Percentiles rank a stretch among this genome's conserved stretches.
Conservation (phyloP, 2,888 invertebrate genomes). For the Baronia brevicornis region DNA sequence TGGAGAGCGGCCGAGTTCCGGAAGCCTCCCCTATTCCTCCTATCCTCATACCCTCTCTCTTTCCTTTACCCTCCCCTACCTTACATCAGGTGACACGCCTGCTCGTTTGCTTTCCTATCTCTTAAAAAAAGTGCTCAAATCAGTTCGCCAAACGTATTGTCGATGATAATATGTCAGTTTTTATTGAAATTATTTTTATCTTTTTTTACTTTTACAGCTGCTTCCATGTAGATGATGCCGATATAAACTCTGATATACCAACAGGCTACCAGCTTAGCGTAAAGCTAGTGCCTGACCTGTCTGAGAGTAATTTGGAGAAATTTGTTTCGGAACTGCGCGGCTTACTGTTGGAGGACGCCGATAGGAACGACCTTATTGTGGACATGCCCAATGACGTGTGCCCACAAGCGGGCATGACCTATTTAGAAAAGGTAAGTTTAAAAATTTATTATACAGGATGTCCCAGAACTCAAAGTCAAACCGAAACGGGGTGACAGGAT, state of each 20-base stretch:
- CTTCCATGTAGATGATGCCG: constrained; percentile 61
- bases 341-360: constrained; percentile 31
- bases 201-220: too few relatives aligned
- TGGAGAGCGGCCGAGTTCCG: too few relatives aligned
- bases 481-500: too few relatives aligned
- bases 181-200: too few relatives aligned
- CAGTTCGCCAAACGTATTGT: constrained; percentile 1
- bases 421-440: constrained; percentile 71
- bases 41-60: too few relatives aligned
- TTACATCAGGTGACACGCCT: too few relatives aligned
- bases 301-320: constrained; percentile 33
- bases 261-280: constrained; percentile 71
- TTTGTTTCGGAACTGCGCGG: constrained; percentile 48
- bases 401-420: constrained; percentile 64
- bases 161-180: too few relatives aligned
- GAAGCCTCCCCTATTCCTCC: too few relatives aligned
- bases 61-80: constrained; percentile 26
- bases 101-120: too few relatives aligned
- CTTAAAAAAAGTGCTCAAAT: too few relatives aligned
- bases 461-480: too few relatives aligned
- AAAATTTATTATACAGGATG: background rate
- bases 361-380: constrained; percentile 39
- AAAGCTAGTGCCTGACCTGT: constrained; percentile 56
- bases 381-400: constrained; percentile 60
- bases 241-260: constrained; percentile 30